Evolutionary conservation across 1,140 invertebrate genomes (phyloP).

Genomic region (Pomacea maculata): DNA sequence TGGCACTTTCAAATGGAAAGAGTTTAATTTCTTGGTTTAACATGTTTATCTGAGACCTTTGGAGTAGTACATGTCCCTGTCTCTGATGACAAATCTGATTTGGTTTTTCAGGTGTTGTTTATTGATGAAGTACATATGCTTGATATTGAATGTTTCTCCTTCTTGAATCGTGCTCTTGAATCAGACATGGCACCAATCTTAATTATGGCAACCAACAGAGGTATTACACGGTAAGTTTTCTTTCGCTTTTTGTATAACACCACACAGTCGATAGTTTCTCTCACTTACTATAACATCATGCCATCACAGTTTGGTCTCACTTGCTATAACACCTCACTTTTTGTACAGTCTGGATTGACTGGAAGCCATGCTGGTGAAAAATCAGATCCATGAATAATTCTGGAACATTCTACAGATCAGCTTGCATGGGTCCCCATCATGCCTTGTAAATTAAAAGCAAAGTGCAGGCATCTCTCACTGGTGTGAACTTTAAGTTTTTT

Average conservation of each 20-base stretch:
- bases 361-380: too few species aligned
- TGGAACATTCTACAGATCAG: too few species aligned
- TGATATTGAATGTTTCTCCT: slow-evolving; percentile 99
- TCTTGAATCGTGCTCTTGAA: slow-evolving; percentile 91
- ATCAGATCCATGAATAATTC: too few species aligned
- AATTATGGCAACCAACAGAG: slow-evolving; percentile 99
- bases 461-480: background rate
- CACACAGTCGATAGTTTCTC: too few species aligned
- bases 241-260: too few species aligned
- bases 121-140: slow-evolving; percentile 92
- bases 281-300: too few species aligned
- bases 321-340: too few species aligned
- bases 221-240: slow-evolving; percentile 77
- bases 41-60: too few species aligned
- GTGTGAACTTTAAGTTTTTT: background rate
- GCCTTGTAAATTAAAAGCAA: background rate
- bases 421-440: background rate
- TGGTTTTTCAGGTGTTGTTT: slow-evolving; percentile 65
- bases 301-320: too few species aligned
- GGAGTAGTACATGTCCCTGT: background rate
- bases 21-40: too few species aligned
- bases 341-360: too few species aligned
- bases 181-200: slow-evolving; percentile 97
- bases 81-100: background rate
- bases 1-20: too few species aligned